phyloP scores from a whole-genome alignment of 2,113 vertebrate genomes.

The Planiliza haematocheilus region DNA sequence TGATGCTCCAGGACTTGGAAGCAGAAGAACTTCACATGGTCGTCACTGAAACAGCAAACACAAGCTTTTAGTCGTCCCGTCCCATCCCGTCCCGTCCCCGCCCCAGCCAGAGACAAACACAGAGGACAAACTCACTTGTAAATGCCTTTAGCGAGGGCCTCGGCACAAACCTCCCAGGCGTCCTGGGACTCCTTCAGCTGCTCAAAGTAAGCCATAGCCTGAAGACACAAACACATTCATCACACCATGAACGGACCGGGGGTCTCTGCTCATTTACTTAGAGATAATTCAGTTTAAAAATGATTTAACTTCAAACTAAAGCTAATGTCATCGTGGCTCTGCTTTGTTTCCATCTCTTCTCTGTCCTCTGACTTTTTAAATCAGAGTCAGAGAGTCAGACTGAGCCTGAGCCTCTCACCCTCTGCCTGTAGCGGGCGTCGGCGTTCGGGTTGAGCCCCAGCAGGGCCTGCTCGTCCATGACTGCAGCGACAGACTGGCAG shows the following conservation, averaged over 20 bases:
- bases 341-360: too few relatives aligned
- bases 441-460: constrained; percentile 97
- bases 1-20: constrained; percentile 99
- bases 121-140: constrained; percentile 86
- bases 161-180: constrained; percentile 97
- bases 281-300: too few relatives aligned
- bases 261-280: too few relatives aligned
- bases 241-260: too few relatives aligned
- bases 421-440: constrained; percentile 93
- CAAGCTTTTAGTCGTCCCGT: too few relatives aligned
- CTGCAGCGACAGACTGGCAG: constrained; percentile 83
- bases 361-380: too few relatives aligned
- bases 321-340: too few relatives aligned
- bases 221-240: constrained; percentile 3
- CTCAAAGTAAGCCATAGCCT: constrained; percentile 97
- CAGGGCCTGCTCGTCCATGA: constrained; percentile 99
- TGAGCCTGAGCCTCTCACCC: too few relatives aligned
- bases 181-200: constrained; percentile 97
- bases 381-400: too few relatives aligned
- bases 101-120: too few relatives aligned
- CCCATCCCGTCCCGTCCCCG: too few relatives aligned
- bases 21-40: constrained; percentile 99
- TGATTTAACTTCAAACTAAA: too few relatives aligned
- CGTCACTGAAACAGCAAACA: constrained; percentile 85
- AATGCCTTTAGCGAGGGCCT: constrained; percentile 91